Evolutionary conservation across 1,140 invertebrate species (phyloP), one percentile per base, ranked within the genome.

Genomic region (Drosophila pectinifera): DNA sequence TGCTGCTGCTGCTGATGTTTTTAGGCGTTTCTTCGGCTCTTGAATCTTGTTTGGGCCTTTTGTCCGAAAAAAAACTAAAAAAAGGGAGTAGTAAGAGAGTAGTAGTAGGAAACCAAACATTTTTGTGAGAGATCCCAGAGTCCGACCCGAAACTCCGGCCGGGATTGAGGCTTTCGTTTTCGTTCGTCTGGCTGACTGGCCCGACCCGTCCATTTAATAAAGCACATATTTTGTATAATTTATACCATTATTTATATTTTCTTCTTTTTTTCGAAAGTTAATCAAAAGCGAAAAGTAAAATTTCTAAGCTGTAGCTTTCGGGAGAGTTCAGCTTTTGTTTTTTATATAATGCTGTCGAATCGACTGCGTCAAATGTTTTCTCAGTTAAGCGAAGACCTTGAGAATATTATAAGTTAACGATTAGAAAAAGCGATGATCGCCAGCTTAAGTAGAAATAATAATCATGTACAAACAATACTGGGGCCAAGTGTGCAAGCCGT

Each of bases 131-230:
- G 65, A 48, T 72, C 68, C 67, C 64, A 67, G 41, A 72, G 31
- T 48, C 67, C 41, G 34, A 24, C 57, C 36, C 26, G 16, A 57
- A 62, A 41, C 18, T 42, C 48, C 43, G 39, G 14, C 61, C 45
- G 24, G 51, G 51, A 57, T 34, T 55, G 53, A 43, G 49, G 80
- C 80, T 83, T 83, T 84, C 80, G 72, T 76, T 83, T 83, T 83
- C 81, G 64, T 83, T 83, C 51, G 62, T 75, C 48, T 34, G 67
- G 18, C 49, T 36, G 18, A 14, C 8, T 31, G 28, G 10, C 39
- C 20, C 36, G 34, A 41, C 11, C 39, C 51, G 57, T 48, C 53
- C 79, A 56, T 68, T 65, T 81, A 84, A 76, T 76, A 72, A 72
- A 61, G 39, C 43, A 62, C 46, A 80, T 76, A 80, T 80, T 69